Conservation (phyloP, 1,140 invertebrate species). For the Lepidurus packardi region DNA sequence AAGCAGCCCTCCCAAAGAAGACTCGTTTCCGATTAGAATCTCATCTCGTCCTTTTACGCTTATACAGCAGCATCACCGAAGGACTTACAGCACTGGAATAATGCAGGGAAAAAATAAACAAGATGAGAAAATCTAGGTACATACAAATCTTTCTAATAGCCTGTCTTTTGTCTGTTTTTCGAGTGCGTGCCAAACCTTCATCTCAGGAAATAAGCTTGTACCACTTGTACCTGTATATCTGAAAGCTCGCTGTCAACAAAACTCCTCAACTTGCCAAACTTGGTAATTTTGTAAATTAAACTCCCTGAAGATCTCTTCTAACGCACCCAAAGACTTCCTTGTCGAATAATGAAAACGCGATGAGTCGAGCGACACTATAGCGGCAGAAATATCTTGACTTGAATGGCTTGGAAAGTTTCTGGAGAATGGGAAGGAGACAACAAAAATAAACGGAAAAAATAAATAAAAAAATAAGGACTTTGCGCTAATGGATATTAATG, state of each 20-base stretch:
- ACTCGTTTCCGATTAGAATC: constrained; percentile 9
- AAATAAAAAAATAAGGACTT: not conserved
- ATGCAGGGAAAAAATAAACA: not conserved
- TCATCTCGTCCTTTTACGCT: constrained; percentile 1
- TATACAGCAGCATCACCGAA: not conserved
- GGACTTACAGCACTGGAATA: not conserved
- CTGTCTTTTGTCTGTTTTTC: no score
- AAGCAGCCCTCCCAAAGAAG: not conserved
- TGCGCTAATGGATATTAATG: constrained; percentile 15
- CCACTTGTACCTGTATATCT: not conserved
- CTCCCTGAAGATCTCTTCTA: not conserved
- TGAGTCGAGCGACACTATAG: not conserved
- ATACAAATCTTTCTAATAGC: not conserved
- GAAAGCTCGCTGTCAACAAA: not conserved
- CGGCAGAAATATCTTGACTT: not conserved
- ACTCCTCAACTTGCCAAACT: not conserved
- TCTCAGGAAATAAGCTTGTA: not conserved
- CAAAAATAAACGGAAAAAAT: not conserved
- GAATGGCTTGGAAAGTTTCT: not conserved
- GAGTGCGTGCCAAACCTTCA: no score
- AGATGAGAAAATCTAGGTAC: not conserved
- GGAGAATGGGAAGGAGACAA: not conserved
- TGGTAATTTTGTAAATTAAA: not conserved
- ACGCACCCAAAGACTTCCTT: no score
- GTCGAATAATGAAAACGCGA: constrained; percentile 6